Conservation (phyloP, 1,140 invertebrate genomes). For the Aphidius ervi region DNA sequence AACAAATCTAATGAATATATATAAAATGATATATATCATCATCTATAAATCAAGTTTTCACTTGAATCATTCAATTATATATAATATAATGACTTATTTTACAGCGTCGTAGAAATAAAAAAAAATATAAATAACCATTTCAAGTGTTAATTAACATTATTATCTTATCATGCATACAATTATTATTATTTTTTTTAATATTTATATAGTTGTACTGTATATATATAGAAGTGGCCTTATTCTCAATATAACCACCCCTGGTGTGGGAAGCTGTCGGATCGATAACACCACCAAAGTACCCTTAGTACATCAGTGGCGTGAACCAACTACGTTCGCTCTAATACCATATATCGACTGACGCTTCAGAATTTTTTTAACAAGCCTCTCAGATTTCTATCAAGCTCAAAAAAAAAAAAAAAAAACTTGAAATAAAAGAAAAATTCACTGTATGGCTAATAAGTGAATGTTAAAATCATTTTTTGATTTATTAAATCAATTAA, state of each 20-base stretch:
- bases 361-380: not conserved
- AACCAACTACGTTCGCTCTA: constrained; percentile 7
- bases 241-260: constrained; percentile 20
- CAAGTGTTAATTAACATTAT: not conserved
- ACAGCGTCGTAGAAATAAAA: too few species aligned
- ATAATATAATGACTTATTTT: too few species aligned
- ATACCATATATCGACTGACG: constrained; percentile 6
- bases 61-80: too few species aligned
- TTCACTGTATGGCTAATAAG: too few species aligned
- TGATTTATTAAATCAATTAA: not conserved
- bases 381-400: too few species aligned
- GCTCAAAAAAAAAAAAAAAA: not conserved
- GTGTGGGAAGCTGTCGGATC: constrained; percentile 35
- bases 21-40: too few species aligned
- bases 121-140: too few species aligned
- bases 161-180: not conserved
- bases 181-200: constrained; percentile 4
- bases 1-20: not conserved
- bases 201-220: constrained; percentile 3
- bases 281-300: constrained; percentile 28
- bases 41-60: too few species aligned
- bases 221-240: constrained; percentile 19
- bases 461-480: too few species aligned
- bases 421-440: not conserved
- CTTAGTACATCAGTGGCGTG: not conserved